Percentiles rank a stretch among this genome's conserved stretches.
Evolutionary conservation across 1,140 invertebrate species (phyloP).

Genomic region (Ostrea edulis): DNA sequence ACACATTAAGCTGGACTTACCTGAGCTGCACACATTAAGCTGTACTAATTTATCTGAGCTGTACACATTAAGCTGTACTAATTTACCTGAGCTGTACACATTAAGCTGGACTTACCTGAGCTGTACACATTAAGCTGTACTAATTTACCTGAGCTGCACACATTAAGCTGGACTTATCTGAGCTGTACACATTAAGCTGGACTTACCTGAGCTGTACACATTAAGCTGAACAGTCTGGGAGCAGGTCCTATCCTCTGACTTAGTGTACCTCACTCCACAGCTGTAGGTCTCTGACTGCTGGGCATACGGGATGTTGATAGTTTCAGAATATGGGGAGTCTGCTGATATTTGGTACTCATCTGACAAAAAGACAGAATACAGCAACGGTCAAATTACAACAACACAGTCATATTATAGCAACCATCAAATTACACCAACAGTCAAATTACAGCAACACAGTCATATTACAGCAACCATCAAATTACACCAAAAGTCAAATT

Average conservation of each 20-base stretch:
- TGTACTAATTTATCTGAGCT: neutral
- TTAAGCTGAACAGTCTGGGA: neutral
- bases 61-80: neutral
- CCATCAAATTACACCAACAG: no score
- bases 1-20: no score
- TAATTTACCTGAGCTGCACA: no score
- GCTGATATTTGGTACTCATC: constrained; percentile 7
- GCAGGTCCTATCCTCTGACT: neutral
- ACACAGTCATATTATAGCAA: no score
- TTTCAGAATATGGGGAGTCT: neutral
- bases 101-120: neutral
- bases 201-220: constrained; percentile 2
- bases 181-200: neutral
- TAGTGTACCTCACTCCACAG: constrained; percentile 5
- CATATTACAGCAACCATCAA: no score
- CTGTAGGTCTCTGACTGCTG: neutral
- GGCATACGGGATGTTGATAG: neutral
- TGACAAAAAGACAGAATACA: neutral
- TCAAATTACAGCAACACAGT: no score
- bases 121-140: neutral
- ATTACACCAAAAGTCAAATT: no score
- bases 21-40: neutral
- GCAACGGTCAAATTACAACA: neutral
- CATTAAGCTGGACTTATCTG: no score
- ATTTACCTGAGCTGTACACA: neutral